Conservation (phyloP, 2,113 vertebrate genomes). For the Alligator sinensis region DNA sequence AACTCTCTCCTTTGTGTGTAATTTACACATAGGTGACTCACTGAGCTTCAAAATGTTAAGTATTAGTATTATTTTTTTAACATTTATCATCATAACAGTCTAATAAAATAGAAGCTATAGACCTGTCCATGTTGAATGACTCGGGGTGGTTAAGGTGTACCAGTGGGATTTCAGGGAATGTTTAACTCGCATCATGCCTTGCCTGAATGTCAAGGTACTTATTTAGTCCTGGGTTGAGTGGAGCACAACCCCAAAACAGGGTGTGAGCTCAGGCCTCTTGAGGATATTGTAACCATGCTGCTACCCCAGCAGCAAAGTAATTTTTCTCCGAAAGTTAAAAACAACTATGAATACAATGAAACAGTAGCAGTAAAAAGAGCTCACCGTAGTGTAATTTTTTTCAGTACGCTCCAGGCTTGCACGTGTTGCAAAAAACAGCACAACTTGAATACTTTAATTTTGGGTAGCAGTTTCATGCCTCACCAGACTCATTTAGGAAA, state of each 20-base stretch:
- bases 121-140: too few relatives aligned
- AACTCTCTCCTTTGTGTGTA: not conserved
- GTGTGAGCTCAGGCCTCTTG: too few relatives aligned
- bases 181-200: too few relatives aligned
- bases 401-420: not conserved
- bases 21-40: not conserved
- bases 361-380: not conserved
- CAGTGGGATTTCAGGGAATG: too few relatives aligned
- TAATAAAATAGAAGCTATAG: too few relatives aligned
- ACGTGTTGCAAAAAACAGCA: not conserved
- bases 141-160: too few relatives aligned
- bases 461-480: not conserved
- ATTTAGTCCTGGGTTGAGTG: too few relatives aligned
- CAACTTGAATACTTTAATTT: not conserved
- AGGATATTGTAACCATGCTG: too few relatives aligned
- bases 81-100: not conserved
- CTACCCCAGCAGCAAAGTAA: not conserved
- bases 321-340: not conserved
- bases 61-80: not conserved
- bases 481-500: rapidly evolving
- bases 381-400: not conserved
- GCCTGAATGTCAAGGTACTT: too few relatives aligned
- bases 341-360: not conserved
- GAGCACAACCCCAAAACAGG: too few relatives aligned
- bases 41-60: not conserved